phyloP scores from a whole-genome alignment of 2,797 vertebrate species.

The Coregonus ussuriensis region DNA sequence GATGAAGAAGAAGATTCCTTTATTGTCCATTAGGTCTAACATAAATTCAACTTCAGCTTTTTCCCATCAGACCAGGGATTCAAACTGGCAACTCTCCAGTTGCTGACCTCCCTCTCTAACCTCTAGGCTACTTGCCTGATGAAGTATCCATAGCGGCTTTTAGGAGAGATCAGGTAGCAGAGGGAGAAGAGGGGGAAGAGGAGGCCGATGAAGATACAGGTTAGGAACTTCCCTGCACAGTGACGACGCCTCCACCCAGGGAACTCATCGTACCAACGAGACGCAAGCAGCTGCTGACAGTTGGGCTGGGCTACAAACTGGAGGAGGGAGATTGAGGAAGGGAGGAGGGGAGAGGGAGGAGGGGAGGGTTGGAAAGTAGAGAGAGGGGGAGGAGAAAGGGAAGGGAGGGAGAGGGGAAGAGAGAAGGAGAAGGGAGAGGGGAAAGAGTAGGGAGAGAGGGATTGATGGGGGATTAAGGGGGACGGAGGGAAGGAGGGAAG shows the following conservation, averaged over 20 bases:
- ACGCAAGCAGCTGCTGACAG: conserved; percentile 96
- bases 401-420: neutral
- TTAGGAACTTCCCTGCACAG: conserved; percentile 93
- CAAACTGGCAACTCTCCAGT: neutral
- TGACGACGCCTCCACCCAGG: conserved; percentile 95
- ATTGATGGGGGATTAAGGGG: no score
- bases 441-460: neutral
- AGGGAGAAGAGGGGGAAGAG: conserved; percentile 91
- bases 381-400: neutral
- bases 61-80: no score
- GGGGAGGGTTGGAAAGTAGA: neutral
- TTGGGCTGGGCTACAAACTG: conserved; percentile 99
- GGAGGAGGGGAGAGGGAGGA: neutral
- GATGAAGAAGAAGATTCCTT: neutral
- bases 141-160: conserved; percentile 90
- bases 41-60: no score
- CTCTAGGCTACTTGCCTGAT: conserved; percentile 66
- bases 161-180: conserved; percentile 91
- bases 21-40: neutral
- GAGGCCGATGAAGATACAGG: conserved; percentile 90
- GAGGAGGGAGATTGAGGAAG: conserved; percentile 11
- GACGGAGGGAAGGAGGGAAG: neutral
- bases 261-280: conserved; percentile 96
- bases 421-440: neutral
- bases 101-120: neutral